phyloP scores from a whole-genome alignment of 2,888 invertebrate genomes.

The Rhingia campestris region DNA sequence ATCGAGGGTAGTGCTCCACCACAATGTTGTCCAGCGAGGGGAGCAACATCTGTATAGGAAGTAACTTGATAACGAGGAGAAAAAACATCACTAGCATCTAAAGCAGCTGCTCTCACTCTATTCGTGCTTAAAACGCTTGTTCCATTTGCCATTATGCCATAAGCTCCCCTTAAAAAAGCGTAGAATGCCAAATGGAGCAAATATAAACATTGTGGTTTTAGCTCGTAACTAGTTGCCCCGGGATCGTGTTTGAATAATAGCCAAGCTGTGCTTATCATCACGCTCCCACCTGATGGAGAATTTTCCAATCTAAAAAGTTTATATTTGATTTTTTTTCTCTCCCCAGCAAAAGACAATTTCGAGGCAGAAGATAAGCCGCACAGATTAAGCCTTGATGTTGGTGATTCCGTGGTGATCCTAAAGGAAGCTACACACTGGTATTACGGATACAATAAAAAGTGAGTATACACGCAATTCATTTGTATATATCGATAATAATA shows the following conservation, averaged over 20 bases:
- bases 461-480: constrained; percentile 74
- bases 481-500: not conserved
- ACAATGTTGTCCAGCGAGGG: constrained; percentile 13
- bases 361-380: constrained; percentile 82
- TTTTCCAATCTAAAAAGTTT: not conserved
- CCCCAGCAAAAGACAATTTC: constrained; percentile 82
- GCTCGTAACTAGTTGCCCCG: constrained; percentile 46
- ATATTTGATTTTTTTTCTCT: too few relatives aligned
- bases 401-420: constrained; percentile 81
- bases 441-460: constrained; percentile 83
- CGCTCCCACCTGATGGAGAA: not conserved
- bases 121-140: constrained; percentile 41
- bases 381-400: constrained; percentile 82
- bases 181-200: constrained; percentile 66
- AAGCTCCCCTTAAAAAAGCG: constrained; percentile 47
- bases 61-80: constrained; percentile 63
- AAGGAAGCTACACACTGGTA: constrained; percentile 82
- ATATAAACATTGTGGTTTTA: constrained; percentile 55
- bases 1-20: constrained; percentile 23
- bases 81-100: constrained; percentile 20
- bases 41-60: constrained; percentile 63
- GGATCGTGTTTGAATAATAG: constrained; percentile 47
- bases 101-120: constrained; percentile 41
- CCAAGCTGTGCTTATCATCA: constrained; percentile 41
- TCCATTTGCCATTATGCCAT: constrained; percentile 45